These are phyloP conservation scores for Gasterosteus nipponicus DNA, from an alignment of 2,113 vertebrate genomes.

Conservation along the genomic window DNA sequence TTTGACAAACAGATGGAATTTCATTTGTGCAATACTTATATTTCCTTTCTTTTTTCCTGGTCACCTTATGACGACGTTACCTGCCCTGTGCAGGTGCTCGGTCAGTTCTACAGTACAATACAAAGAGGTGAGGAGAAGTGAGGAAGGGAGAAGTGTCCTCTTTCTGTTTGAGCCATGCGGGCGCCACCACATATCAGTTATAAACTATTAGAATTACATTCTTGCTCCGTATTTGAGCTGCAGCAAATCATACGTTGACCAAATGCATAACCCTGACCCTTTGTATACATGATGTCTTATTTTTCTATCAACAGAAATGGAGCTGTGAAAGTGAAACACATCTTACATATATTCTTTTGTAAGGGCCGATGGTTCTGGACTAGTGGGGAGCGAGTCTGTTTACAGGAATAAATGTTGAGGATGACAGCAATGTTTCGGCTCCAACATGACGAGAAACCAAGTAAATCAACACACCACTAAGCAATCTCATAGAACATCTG, in stretches of 20 bases:
- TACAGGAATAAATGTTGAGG: conserved; percentile 6
- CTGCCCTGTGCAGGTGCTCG: conserved; percentile 25
- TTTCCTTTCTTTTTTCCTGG: conserved; percentile 21
- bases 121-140: conserved; percentile 4
- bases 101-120: conserved; percentile 3
- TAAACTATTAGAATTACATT: no score
- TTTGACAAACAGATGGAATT: conserved; percentile 11
- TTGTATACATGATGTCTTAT: neutral
- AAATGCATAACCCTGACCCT: neutral
- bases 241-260: neutral
- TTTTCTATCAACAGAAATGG: conserved; percentile 1
- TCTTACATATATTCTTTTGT: neutral
- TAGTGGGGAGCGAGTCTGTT: neutral
- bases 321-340: conserved; percentile 1
- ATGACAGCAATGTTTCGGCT: conserved; percentile 53
- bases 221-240: no score
- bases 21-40: conserved; percentile 12
- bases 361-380: neutral
- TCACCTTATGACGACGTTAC: conserved; percentile 22
- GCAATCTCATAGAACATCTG: conserved; percentile 69
- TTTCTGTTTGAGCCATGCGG: neutral
- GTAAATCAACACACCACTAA: conserved; percentile 45
- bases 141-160: neutral
- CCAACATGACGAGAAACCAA: conserved; percentile 13
- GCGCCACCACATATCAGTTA: neutral